These are phyloP conservation scores for Megalops cyprinoides DNA, from an alignment of 2,797 vertebrate genomes.

Conservation along the genomic window DNA sequence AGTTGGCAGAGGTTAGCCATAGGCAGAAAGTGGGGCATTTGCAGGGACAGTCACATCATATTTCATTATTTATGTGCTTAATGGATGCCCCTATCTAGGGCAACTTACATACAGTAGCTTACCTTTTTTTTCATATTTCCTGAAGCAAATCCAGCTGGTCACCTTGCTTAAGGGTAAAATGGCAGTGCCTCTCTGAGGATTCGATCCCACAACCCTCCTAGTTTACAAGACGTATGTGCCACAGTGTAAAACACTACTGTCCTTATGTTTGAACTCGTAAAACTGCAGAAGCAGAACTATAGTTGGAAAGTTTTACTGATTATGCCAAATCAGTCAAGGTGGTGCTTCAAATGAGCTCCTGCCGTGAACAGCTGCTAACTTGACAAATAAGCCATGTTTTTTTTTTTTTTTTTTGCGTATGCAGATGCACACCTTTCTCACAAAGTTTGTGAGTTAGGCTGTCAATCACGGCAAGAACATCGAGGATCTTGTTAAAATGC, in stretches of 20 bases:
- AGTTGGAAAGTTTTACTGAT: slow-evolving; percentile 26
- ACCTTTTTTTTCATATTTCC: background rate
- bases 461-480: slow-evolving; percentile 34
- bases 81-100: background rate
- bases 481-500: slow-evolving; percentile 22
- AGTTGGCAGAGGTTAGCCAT: too few species aligned
- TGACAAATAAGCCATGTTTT: slow-evolving; percentile 26
- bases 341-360: slow-evolving; percentile 21
- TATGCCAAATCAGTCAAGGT: slow-evolving; percentile 30
- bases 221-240: too few species aligned
- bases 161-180: background rate
- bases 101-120: background rate
- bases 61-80: background rate
- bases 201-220: background rate
- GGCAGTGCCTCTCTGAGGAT: background rate
- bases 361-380: slow-evolving; percentile 39
- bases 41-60: too few species aligned
- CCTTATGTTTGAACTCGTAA: background rate
- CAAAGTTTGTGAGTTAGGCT: slow-evolving; percentile 27
- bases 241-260: background rate
- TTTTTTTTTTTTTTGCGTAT: slow-evolving; percentile 27
- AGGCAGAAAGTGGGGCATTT: too few species aligned
- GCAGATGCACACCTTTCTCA: slow-evolving; percentile 29
- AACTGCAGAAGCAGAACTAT: background rate
- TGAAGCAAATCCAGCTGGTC: background rate